A percentile compares a stretch with the other conserved stretches of the same genome.
These are phyloP conservation scores for Melanostoma scalare DNA, from an alignment of 2,888 invertebrate genomes.

Conservation along the genomic window DNA sequence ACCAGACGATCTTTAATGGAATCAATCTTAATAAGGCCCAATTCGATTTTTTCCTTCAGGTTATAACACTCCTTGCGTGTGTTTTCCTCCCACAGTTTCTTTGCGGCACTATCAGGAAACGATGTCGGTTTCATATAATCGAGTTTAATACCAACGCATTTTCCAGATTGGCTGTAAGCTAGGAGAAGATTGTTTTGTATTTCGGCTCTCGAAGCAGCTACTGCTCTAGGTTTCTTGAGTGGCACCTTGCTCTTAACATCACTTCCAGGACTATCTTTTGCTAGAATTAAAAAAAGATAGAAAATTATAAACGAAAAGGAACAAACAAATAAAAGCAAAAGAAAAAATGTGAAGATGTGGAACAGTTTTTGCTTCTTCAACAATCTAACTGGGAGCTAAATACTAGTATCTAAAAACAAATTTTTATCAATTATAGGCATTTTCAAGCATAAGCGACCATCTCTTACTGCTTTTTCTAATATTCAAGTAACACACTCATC, in stretches of 20 bases:
- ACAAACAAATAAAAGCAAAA: background rate
- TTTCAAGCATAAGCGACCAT: too few species aligned
- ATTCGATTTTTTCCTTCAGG: conserved; percentile 85
- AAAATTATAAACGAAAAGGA: background rate
- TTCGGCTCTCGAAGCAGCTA: conserved; percentile 28
- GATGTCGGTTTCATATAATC: conserved; percentile 84
- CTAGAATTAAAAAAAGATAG: conserved; percentile 29
- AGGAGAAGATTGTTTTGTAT: conserved; percentile 83
- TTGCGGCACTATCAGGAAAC: conserved; percentile 85
- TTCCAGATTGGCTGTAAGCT: conserved; percentile 85
- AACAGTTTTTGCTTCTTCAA: too few species aligned
- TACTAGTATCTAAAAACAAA: too few species aligned
- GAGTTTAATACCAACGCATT: conserved; percentile 87
- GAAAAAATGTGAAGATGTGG: background rate
- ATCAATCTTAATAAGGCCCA: conserved; percentile 84
- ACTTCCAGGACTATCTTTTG: conserved; percentile 36
- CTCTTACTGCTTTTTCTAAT: too few species aligned
- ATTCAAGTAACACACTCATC: too few species aligned
- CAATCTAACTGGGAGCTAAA: too few species aligned
- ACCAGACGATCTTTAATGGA: conserved; percentile 85
- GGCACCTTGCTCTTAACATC: conserved; percentile 47
- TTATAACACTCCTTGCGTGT: conserved; percentile 85
- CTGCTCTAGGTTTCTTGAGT: conserved; percentile 38
- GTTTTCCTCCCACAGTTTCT: conserved; percentile 86
- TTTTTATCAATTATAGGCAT: too few species aligned